Conservation (phyloP, 2,888 invertebrate genomes). For the Hypena proboscidalis region DNA sequence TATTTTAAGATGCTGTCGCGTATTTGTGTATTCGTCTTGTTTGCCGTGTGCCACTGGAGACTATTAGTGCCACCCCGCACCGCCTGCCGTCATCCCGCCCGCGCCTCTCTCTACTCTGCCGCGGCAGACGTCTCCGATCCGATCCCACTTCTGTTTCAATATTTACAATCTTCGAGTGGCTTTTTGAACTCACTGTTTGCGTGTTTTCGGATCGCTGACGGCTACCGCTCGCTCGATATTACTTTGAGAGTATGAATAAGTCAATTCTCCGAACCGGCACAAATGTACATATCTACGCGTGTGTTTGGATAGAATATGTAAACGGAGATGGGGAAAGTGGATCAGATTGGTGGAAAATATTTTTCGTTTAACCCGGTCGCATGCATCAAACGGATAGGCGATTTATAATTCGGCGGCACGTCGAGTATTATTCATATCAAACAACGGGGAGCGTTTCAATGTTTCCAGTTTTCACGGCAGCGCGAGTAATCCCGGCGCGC, state of each 20-base stretch:
- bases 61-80: conserved; percentile 69
- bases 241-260: conserved; percentile 81
- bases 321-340: conserved; percentile 54
- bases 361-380: conserved; percentile 40
- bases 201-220: conserved; percentile 84
- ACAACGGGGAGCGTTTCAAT: conserved; percentile 60
- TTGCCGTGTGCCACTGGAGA: conserved; percentile 84
- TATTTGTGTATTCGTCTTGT: conserved; percentile 75
- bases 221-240: conserved; percentile 76
- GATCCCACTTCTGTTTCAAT: conserved; percentile 84
- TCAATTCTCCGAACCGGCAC: conserved; percentile 72
- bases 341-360: conserved; percentile 55
- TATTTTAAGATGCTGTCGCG: conserved; percentile 73
- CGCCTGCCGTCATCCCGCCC: conserved; percentile 36
- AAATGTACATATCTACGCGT: conserved; percentile 63
- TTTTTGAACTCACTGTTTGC: conserved; percentile 84
- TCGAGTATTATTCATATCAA: conserved; percentile 59
- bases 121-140: conserved; percentile 78
- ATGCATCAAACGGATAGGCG: conserved; percentile 42
- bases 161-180: conserved; percentile 84
- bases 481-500: conserved; percentile 71
- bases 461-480: conserved; percentile 66
- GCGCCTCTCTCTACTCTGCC: conserved; percentile 40
- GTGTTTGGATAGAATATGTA: conserved; percentile 68
- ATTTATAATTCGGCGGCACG: conserved; percentile 47